Evolutionary conservation across 2,888 invertebrate species (phyloP), one percentile per base, ranked within the genome.

Genomic region (Spilarctia lutea): DNA sequence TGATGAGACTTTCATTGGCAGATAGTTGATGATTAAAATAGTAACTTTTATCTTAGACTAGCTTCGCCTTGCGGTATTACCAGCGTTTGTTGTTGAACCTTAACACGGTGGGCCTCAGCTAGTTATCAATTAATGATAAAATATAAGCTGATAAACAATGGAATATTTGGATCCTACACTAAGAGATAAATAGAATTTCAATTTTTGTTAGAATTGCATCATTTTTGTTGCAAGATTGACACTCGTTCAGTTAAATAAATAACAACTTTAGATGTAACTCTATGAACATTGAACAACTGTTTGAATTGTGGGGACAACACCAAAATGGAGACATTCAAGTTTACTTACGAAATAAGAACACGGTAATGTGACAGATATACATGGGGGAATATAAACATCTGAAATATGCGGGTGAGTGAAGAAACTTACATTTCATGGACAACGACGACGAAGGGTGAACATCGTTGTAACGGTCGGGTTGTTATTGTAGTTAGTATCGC

Each of bases 141-240:
- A 18, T 24, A 24, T 45, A 52, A 52, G 52, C 4, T 20, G 20
- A 48, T 20, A 6, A 6, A 20, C 8, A 24, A 7, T 52, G 52
- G 20, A 52, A 52, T 52, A 52, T 52, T 24, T 52, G 24, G 2
- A 8, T 24, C 1, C 10, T 56, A 10, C 52, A n/a, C 52, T 27
- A 27, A 27, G 4, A n/a, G n/a, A n/a, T n/a, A n/a, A 56, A 60
- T 16, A 16, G 11, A n/a, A 27, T 60, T 60, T 60, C 4, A 10
- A 11, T 56, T 56, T 11, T 72, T 72, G 68, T 66, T 60, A 66
- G 39, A 56, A 65, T 68, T 60, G 66, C 33, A 24, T 42, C 7
- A 45, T 48, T 73, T 69, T 39, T 39, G 16, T 45, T 56, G 56
- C 27, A 2, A 27, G 11, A 56, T n/a, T 7, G 3, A 56, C 11